Conservation (phyloP, 2,888 invertebrate species). For the Leptopilina myrica region DNA sequence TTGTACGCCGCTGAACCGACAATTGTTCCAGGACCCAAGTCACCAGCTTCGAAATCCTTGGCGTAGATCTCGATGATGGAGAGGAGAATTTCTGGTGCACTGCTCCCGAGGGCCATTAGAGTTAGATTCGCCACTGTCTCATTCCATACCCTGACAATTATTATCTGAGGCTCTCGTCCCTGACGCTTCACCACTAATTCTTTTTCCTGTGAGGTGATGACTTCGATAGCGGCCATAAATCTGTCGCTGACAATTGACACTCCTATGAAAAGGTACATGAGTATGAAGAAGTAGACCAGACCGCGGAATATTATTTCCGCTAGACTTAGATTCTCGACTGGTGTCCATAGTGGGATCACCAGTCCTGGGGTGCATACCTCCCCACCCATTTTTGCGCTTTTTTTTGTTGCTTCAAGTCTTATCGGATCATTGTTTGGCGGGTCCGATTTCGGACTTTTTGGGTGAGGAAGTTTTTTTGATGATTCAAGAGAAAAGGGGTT, state of each 20-base stretch:
- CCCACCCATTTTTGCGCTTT: constrained; percentile 66
- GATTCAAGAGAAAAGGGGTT: no score
- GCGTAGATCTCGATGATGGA: constrained; percentile 99
- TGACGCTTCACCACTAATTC: constrained; percentile 94
- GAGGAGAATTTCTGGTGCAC: constrained; percentile 97
- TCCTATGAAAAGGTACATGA: constrained; percentile 98
- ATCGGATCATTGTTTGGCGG: neutral
- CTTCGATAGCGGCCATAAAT: constrained; percentile 99
- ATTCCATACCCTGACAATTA: constrained; percentile 98
- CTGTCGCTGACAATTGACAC: constrained; percentile 99
- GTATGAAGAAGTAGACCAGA: constrained; percentile 90
- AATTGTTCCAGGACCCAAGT: constrained; percentile 98
- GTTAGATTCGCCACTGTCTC: constrained; percentile 99
- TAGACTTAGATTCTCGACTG: constrained; percentile 85
- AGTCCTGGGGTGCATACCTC: constrained; percentile 80
- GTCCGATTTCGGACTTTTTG: no score
- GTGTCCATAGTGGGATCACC: constrained; percentile 92
- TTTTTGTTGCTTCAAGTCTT: neutral
- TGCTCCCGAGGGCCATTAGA: constrained; percentile 98
- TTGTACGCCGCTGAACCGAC: constrained; percentile 99
- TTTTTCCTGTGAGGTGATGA: constrained; percentile 98
- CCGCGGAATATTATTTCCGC: constrained; percentile 92
- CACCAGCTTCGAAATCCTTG: constrained; percentile 96
- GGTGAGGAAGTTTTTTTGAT: no score
- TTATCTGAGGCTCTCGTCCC: constrained; percentile 90